Evolutionary conservation across 2,888 invertebrate species (phyloP).

Genomic region (Buathra laborator): DNA sequence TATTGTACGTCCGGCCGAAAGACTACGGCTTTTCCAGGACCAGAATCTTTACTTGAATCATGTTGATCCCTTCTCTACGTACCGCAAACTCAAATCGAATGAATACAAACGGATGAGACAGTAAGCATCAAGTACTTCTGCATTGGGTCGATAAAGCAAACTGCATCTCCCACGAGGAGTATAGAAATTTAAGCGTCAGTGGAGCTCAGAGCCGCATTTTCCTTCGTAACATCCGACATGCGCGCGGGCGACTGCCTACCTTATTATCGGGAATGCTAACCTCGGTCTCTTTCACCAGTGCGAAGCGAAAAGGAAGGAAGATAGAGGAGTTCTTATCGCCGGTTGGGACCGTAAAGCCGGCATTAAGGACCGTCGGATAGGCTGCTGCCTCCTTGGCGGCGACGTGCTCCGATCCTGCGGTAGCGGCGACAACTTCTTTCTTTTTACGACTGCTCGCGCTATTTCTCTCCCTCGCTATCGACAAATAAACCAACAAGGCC

Average conservation of each 20-base stretch:
- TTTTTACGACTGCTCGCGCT: slow-evolving; percentile 57
- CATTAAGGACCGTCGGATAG: slow-evolving; percentile 55
- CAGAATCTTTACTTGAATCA: too few species aligned
- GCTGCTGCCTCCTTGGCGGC: slow-evolving; percentile 43
- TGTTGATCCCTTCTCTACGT: neutral
- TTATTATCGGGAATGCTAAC: slow-evolving; percentile 59
- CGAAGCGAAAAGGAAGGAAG: slow-evolving; percentile 30
- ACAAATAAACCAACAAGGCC: slow-evolving; percentile 52
- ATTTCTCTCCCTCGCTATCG: slow-evolving; percentile 34
- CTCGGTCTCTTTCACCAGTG: slow-evolving; percentile 9
- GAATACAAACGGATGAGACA: slow-evolving; percentile 3
- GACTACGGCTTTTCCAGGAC: too few species aligned
- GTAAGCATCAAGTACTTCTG: slow-evolving; percentile 10
- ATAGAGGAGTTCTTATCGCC: slow-evolving; percentile 54
- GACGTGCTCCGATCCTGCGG: slow-evolving; percentile 41
- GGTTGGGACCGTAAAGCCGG: slow-evolving; percentile 56
- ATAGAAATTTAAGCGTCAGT: slow-evolving; percentile 6
- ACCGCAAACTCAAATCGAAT: neutral
- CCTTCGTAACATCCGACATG: slow-evolving; percentile 25
- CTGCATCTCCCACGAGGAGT: slow-evolving; percentile 1
- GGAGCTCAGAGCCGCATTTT: slow-evolving; percentile 15
- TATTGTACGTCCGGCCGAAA: too few species aligned
- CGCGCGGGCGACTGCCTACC: slow-evolving; percentile 43
- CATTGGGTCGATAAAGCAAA: slow-evolving; percentile 6
- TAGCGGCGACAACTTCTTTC: slow-evolving; percentile 54